Base-by-base conservation (phyloP, 2,888 invertebrate genomes). In the Automeris io region DNA sequence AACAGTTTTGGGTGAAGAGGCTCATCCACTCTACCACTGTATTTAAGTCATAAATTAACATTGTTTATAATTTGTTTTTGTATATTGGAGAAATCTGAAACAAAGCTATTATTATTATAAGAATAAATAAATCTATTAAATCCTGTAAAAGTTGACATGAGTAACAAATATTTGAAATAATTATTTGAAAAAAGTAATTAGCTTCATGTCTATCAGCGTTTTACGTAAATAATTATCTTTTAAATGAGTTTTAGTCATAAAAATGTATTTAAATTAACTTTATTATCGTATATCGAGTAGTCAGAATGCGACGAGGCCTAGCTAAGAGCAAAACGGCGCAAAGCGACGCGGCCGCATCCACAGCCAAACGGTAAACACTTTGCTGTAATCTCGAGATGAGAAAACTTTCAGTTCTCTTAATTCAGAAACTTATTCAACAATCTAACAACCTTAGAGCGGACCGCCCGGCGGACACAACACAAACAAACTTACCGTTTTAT, bases 341-440 rank as follows among this genome's bases (percentile, higher is more conserved):
- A n/a, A 7, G 61, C 61, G 61, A 47, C 70, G 70, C 72, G 73
- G 75, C 74, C 73, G 74, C 80, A 70, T 78, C 80, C 72, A 67
- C 79, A 82, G 83, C 85, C 85, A 79, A 85, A 87, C 87, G 86
- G 87, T 87, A 87, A 87, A 87, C 87, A 87, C 87, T 87, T 86
- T 75, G 85, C 86, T 83, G 86, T 87, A 87, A 87, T 87, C 87
- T 87, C 82, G 78, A 87, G 87, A 87, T 87, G 87, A 87, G 87
- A 87, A 87, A 87, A 87, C 86, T 87, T 86, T 85, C 85, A 86
- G 87, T 86, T 82, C 85, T 87, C 87, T 87, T 87, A 87, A 87
- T 87, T 87, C 87, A 86, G 83, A 87, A 87, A 87, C 85, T 87
- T 87, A 86, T 86, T 85, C 85, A 86, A 85, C 81, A 85, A 79